Evolutionary conservation across 2,888 invertebrate species (phyloP).

Genomic region (Busseola fusca): DNA sequence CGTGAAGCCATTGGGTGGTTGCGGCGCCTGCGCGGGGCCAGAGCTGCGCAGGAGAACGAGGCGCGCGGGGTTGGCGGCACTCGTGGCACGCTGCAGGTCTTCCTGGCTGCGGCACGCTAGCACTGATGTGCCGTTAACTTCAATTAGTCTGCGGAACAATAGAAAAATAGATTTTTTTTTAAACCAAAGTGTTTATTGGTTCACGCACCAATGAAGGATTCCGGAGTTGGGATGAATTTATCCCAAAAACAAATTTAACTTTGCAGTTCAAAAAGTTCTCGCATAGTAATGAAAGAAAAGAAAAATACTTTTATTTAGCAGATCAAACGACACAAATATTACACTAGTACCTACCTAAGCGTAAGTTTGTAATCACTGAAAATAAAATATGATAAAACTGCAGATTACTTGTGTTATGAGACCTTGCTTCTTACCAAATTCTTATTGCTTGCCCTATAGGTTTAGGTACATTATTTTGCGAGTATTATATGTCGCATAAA

Average conservation of each 20-base stretch:
- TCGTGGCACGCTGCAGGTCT: slow-evolving; percentile 91
- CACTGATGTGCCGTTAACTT: slow-evolving; percentile 94
- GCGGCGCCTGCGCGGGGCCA: slow-evolving; percentile 70
- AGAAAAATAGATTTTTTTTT: background rate
- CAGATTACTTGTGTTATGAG: too few relatives aligned
- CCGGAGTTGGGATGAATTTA: background rate
- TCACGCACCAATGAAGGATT: background rate
- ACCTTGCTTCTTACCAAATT: too few relatives aligned
- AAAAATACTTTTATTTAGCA: background rate
- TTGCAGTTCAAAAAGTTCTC: background rate
- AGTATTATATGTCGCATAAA: background rate
- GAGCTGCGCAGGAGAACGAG: slow-evolving; percentile 89
- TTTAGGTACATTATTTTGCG: background rate
- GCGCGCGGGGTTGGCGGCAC: slow-evolving; percentile 90
- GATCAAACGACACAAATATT: background rate
- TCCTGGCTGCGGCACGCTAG: slow-evolving; percentile 91
- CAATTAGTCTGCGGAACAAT: slow-evolving; percentile 90
- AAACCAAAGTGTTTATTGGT: background rate
- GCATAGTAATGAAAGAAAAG: background rate
- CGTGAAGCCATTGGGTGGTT: slow-evolving; percentile 71
- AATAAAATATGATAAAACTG: background rate
- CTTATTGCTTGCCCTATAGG: background rate
- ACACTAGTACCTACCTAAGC: too few relatives aligned
- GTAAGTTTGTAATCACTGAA: background rate
- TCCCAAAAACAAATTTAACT: background rate